These are phyloP conservation scores for Halocaridina rubra DNA, from an alignment of 2,888 invertebrate species.

Conservation along the genomic window DNA sequence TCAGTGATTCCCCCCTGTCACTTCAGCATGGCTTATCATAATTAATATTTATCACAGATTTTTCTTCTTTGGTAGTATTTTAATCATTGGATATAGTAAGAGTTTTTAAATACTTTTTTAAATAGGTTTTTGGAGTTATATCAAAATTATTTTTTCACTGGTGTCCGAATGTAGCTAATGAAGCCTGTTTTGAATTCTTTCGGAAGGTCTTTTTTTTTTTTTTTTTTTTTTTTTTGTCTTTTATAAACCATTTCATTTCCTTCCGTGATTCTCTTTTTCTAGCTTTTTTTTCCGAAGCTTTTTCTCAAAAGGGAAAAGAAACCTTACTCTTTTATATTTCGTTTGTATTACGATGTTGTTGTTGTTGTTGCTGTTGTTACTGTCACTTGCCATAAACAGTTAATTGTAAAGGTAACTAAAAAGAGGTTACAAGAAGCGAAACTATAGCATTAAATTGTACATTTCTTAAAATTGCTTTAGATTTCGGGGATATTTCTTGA, in stretches of 20 bases:
- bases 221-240: slow-evolving; percentile 19
- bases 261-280: too few relatives aligned
- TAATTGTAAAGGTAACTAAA: too few relatives aligned
- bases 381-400: too few relatives aligned
- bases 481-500: too few relatives aligned
- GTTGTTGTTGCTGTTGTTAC: too few relatives aligned
- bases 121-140: not conserved
- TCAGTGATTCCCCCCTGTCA: not conserved
- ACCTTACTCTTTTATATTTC: too few relatives aligned
- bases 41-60: not conserved
- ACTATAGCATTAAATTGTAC: too few relatives aligned
- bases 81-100: not conserved
- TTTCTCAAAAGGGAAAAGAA: too few relatives aligned
- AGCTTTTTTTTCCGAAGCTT: too few relatives aligned
- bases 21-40: not conserved
- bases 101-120: not conserved
- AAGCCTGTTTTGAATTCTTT: slow-evolving; percentile 51
- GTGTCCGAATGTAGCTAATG: slow-evolving; percentile 29
- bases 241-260: not conserved
- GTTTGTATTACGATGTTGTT: too few relatives aligned
- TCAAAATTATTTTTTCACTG: not conserved
- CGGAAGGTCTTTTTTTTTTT: slow-evolving; percentile 29
- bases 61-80: not conserved
- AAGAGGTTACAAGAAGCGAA: too few relatives aligned
- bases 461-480: too few relatives aligned